These are phyloP conservation scores for Tauraco erythrolophus DNA, from an alignment of 2,113 vertebrate genomes.

Conservation along the genomic window DNA sequence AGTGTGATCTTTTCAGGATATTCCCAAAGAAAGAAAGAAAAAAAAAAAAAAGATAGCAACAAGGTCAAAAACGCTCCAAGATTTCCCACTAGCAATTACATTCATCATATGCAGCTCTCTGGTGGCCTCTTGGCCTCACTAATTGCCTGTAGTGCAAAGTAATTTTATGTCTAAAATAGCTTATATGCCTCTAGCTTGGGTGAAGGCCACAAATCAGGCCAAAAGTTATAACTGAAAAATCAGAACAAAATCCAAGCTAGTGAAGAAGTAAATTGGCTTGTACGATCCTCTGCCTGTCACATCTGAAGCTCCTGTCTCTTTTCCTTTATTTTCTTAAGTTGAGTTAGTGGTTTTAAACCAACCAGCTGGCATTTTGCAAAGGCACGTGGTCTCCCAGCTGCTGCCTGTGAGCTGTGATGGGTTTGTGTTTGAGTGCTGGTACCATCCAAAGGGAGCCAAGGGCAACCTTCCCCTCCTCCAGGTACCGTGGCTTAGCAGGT, in stretches of 20 bases:
- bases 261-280: background rate
- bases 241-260: background rate
- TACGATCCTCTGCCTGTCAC: background rate
- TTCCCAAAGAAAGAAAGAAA: background rate
- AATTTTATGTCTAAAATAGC: slow-evolving; percentile 14
- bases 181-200: background rate
- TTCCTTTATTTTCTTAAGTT: background rate
- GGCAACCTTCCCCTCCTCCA: background rate
- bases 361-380: background rate
- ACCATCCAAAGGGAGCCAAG: background rate
- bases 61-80: slow-evolving; percentile 9
- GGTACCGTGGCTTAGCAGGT: background rate
- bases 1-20: background rate
- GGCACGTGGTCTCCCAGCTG: background rate
- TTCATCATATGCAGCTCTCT: slow-evolving; percentile 3
- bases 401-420: background rate
- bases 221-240: background rate
- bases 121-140: slow-evolving; percentile 15
- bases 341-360: background rate
- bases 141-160: slow-evolving; percentile 22
- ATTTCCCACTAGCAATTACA: slow-evolving; percentile 21
- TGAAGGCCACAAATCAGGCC: background rate
- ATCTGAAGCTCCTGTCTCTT: background rate
- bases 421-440: background rate
- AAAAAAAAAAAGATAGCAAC: background rate